Evolutionary conservation across 2,888 invertebrate genomes (phyloP), one percentile per base, ranked within the genome.

Genomic region (Yponomeuta cagnagella): DNA sequence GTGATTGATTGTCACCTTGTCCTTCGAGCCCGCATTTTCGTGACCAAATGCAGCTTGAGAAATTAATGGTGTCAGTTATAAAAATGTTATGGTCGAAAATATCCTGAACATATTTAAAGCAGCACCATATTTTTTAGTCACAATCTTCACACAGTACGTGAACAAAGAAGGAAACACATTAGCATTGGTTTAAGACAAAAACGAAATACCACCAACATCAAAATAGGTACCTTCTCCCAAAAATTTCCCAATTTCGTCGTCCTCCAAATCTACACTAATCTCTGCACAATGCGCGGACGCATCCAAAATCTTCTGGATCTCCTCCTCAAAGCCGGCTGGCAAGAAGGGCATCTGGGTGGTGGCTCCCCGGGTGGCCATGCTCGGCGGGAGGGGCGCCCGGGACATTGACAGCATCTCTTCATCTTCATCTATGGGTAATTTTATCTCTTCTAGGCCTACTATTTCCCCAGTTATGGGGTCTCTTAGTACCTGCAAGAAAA

Each of bases 301-400:
- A 69, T 88, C 82, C 23, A 91, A 80, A 72, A 93, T 85, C 75
- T 92, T 90, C 30, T 89, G 87, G 0, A 91, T 75, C 71, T 94
- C 93, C 69, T 94, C 90, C 74, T 94, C 93, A 82, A 97, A 96
- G 2, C 97, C 96, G 68, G 97, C 98, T 0, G 98, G 98, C 93
- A 97, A 95, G 83, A 98, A 98, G 0, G 97, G 97, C 80, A 95
- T 95, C 82, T 96, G 97, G 72, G 95, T 95, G 0, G 95, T 94
- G 70, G 95, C 95, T 23, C 98, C 98, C 77, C 95, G 93, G 0
- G 96, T 93, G 69, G 95, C 94, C 79, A 96, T 94, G 65, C 92
- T 91, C 3, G 95, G 93, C 10, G 96, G 94, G 64, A 95, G 93
- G 0, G 97, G 97, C 33, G 96, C 95, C 76, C 98, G 92, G 63